phyloP scores from a whole-genome alignment of 2,797 vertebrate species.

The Danio tinwini region DNA sequence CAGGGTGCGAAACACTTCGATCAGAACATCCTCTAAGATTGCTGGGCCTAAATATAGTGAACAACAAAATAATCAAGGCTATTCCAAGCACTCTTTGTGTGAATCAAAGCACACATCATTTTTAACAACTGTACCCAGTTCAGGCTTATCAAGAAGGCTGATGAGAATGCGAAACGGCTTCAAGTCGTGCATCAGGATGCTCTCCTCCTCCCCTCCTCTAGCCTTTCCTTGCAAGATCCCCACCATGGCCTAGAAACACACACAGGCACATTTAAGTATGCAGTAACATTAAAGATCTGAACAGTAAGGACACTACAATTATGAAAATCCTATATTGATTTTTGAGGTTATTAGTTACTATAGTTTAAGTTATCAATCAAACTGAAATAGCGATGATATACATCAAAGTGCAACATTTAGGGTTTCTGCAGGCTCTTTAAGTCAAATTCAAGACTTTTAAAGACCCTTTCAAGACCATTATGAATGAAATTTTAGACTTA shows the following conservation, averaged over 20 bases:
- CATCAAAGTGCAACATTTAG: not conserved
- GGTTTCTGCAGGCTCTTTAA: too few relatives aligned
- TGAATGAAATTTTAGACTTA: too few relatives aligned
- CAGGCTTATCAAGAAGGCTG: constrained; percentile 97
- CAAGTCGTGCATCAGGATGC: constrained; percentile 91
- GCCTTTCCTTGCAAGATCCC: constrained; percentile 96
- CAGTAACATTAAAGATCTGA: not conserved
- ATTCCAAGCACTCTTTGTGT: not conserved
- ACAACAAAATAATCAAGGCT: not conserved
- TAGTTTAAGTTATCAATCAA: not conserved
- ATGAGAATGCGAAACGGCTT: constrained; percentile 99
- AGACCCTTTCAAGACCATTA: too few relatives aligned
- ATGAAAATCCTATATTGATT: not conserved
- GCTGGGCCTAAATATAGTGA: constrained; percentile 86
- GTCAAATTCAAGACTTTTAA: too few relatives aligned
- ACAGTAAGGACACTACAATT: not conserved
- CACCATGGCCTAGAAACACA: constrained; percentile 88
- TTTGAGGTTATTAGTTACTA: not conserved
- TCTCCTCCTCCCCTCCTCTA: constrained; percentile 89
- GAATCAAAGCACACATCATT: not conserved
- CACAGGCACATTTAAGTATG: constrained; percentile 5
- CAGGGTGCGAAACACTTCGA: constrained; percentile 95
- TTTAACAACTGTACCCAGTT: constrained; percentile 84
- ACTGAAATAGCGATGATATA: not conserved
- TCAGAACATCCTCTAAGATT: constrained; percentile 95